Conservation (phyloP, 2,888 invertebrate species). For the Eledone cirrhosa region DNA sequence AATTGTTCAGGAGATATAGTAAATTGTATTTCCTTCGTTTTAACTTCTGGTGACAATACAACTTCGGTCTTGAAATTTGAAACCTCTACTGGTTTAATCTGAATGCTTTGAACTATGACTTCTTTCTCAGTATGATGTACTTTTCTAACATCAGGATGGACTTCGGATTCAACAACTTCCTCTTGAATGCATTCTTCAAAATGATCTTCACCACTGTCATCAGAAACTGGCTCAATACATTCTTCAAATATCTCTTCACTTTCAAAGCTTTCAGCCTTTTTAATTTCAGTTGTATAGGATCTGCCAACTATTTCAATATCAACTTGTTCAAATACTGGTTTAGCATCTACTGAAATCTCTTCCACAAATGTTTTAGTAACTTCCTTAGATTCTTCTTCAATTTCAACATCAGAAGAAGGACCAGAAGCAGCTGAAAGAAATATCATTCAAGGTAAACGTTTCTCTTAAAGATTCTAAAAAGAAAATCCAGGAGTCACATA, state of each 20-base stretch:
- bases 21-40: conserved; percentile 3
- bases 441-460: too few species aligned
- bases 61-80: conserved; percentile 14
- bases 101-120: background rate
- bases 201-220: background rate
- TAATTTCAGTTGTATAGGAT: background rate
- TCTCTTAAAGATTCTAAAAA: too few species aligned
- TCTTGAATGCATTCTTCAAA: conserved; percentile 21
- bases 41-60: conserved; percentile 16
- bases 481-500: too few species aligned
- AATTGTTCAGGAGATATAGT: conserved; percentile 20
- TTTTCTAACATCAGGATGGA: background rate
- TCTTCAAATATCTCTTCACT: conserved; percentile 23
- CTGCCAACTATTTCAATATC: background rate
- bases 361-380: conserved; percentile 4
- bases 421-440: conserved; percentile 22
- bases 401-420: background rate
- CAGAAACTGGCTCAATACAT: conserved; percentile 21
- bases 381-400: conserved; percentile 8
- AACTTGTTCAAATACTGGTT: background rate
- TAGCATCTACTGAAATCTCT: background rate
- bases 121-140: background rate
- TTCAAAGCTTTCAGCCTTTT: conserved; percentile 19
- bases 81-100: background rate
- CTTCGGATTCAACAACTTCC: background rate